These are phyloP conservation scores for Callaeas wilsoni DNA, from an alignment of 2,113 vertebrate genomes.

Conservation along the genomic window DNA sequence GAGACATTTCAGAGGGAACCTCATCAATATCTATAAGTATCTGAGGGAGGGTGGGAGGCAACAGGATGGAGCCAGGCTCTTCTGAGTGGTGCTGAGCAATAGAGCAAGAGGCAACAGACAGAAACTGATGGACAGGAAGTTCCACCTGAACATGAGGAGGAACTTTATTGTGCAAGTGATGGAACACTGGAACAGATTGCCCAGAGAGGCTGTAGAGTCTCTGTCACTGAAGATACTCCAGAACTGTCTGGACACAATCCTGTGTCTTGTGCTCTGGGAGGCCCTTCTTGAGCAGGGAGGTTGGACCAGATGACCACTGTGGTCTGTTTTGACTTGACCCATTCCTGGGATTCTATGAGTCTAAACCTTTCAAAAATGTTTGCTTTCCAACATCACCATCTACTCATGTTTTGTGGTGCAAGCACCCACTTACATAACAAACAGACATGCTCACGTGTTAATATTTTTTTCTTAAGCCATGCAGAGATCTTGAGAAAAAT, in stretches of 20 bases:
- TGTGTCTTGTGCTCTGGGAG: neutral
- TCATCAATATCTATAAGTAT: neutral
- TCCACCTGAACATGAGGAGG: neutral
- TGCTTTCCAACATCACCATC: fast-evolving
- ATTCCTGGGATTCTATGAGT: neutral
- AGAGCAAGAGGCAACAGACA: neutral
- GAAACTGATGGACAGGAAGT: neutral
- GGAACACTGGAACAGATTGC: no score
- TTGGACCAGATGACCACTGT: neutral
- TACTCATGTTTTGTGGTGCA: neutral
- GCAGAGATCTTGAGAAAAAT: neutral
- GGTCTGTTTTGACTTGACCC: neutral
- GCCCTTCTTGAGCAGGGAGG: neutral
- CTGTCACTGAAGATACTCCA: neutral
- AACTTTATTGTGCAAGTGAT: neutral
- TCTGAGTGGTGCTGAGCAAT: neutral
- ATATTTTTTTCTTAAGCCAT: neutral
- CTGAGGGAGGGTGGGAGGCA: neutral
- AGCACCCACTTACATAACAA: neutral
- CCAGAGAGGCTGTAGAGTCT: neutral
- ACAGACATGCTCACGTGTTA: neutral
- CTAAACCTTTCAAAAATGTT: neutral
- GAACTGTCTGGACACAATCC: neutral
- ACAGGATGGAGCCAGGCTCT: neutral
- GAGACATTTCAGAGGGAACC: neutral